These are phyloP conservation scores for Phycodurus eques DNA, from an alignment of 2,113 vertebrate species.

Conservation along the genomic window DNA sequence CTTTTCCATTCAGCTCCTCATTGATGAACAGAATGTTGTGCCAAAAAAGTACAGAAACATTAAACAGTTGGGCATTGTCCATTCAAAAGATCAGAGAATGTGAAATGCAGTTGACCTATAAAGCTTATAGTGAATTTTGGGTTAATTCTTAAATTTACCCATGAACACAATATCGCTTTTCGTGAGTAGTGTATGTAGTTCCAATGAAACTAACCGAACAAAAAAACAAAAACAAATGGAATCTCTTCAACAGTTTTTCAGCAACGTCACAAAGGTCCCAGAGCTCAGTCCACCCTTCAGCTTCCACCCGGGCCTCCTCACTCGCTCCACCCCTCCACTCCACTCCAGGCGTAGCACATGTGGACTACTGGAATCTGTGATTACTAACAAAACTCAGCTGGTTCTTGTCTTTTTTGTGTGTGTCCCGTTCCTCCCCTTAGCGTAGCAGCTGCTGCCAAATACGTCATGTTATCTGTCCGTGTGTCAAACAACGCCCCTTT, in stretches of 20 bases:
- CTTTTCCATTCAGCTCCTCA: too few species aligned
- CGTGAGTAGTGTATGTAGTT: too few species aligned
- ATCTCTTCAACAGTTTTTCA: constrained; percentile 19
- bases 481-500: constrained; percentile 48
- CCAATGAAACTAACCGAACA: too few species aligned
- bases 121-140: too few species aligned
- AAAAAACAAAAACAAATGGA: background rate
- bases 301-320: constrained; percentile 18
- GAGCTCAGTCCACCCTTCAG: constrained; percentile 19
- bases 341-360: constrained; percentile 39
- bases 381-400: constrained; percentile 53
- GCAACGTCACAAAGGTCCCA: constrained; percentile 29
- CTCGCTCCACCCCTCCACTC: constrained; percentile 26
- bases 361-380: constrained; percentile 45
- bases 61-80: too few species aligned
- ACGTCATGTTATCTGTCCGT: constrained; percentile 53
- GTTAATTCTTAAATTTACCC: too few species aligned
- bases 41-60: too few species aligned
- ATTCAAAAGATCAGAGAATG: too few species aligned
- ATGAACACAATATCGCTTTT: too few species aligned
- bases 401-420: constrained; percentile 58
- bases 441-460: constrained; percentile 63
- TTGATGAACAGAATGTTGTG: too few species aligned
- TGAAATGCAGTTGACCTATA: too few species aligned
- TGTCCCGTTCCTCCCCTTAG: constrained; percentile 41